These are phyloP conservation scores for Pseudolaguvia tuberculata DNA, from an alignment of 2,113 vertebrate species.

Conservation along the genomic window DNA sequence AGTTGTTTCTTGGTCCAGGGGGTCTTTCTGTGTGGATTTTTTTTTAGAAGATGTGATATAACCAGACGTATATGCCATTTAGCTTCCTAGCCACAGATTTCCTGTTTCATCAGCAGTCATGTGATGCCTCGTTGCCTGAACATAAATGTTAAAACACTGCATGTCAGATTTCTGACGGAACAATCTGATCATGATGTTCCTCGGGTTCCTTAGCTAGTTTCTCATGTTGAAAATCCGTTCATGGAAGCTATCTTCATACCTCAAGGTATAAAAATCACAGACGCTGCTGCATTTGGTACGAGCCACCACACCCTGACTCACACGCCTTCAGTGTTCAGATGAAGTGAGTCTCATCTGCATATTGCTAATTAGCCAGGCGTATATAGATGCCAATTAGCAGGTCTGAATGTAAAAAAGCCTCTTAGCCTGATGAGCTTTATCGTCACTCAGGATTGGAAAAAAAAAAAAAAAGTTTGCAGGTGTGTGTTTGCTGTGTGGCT, in stretches of 20 bases:
- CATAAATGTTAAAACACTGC: too few relatives aligned
- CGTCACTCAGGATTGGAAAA: slow-evolving; percentile 62
- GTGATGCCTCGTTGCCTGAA: neutral
- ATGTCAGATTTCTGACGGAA: too few relatives aligned
- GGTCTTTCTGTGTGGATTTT: too few relatives aligned
- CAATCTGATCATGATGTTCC: neutral
- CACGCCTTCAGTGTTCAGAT: slow-evolving; percentile 67
- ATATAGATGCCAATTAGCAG: slow-evolving; percentile 78
- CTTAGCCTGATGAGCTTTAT: slow-evolving; percentile 68
- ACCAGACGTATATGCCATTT: neutral
- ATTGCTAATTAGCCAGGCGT: slow-evolving; percentile 71
- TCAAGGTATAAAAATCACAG: slow-evolving; percentile 67
- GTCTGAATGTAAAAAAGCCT: slow-evolving; percentile 63
- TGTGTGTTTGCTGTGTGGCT: slow-evolving; percentile 67
- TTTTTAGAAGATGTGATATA: neutral
- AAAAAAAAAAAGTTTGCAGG: slow-evolving; percentile 61
- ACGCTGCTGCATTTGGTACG: slow-evolving; percentile 58
- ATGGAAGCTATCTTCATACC: slow-evolving; percentile 74
- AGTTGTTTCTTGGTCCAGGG: too few relatives aligned
- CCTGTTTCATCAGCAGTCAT: neutral
- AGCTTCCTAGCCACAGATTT: neutral
- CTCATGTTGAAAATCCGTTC: slow-evolving; percentile 66
- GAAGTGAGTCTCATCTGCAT: slow-evolving; percentile 76
- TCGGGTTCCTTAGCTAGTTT: neutral
- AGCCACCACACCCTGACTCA: slow-evolving; percentile 66